Conservation (phyloP, 2,113 vertebrate species). For the Opisthocomus hoazin region DNA sequence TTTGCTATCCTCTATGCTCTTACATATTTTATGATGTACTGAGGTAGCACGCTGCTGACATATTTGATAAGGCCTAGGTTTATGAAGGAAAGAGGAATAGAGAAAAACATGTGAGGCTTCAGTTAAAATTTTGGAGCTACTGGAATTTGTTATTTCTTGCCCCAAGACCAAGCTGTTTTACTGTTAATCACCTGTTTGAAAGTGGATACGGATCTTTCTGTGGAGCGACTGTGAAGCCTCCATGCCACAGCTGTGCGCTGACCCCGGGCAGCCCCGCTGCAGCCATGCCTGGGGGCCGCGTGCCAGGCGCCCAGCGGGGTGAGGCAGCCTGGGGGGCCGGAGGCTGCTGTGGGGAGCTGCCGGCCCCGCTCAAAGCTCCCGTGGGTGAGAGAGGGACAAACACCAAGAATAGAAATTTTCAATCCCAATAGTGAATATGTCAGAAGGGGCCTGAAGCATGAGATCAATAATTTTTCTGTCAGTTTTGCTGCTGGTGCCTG, state of each 20-base stretch:
- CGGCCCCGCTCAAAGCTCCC: neutral
- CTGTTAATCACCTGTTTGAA: neutral
- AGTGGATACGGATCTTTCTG: neutral
- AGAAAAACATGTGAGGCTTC: neutral
- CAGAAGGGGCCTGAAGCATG: neutral
- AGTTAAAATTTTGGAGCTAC: neutral
- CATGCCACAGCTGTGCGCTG: rapidly evolving
- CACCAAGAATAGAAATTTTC: neutral
- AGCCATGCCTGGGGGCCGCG: rapidly evolving
- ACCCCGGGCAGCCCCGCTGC: neutral
- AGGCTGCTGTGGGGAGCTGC: neutral
- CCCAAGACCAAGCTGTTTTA: neutral
- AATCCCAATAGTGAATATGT: neutral
- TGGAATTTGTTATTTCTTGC: neutral
- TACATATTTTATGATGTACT: neutral
- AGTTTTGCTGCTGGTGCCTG: neutral
- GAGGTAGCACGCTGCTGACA: neutral
- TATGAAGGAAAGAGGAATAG: neutral
- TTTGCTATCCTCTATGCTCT: neutral
- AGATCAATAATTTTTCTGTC: neutral
- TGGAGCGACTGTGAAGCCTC: neutral
- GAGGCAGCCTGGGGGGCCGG: neutral
- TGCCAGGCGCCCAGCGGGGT: too few species aligned
- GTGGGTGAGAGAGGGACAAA: rapidly evolving
- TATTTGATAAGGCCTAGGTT: neutral